These are phyloP conservation scores for Chelidonichthys spinosus DNA, from an alignment of 2,797 vertebrate genomes.

Conservation along the genomic window DNA sequence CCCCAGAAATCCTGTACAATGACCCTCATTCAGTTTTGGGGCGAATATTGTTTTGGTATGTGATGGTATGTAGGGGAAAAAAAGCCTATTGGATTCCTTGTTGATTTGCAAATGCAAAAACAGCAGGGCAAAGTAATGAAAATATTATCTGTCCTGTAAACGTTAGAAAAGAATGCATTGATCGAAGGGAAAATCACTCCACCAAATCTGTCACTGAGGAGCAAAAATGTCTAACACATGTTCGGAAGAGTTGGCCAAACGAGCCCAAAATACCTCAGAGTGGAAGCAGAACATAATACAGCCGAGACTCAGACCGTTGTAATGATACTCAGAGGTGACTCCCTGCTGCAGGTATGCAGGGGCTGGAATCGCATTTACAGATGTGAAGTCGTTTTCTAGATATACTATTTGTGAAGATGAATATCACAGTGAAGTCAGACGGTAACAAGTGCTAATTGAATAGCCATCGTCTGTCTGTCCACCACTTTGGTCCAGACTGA, in stretches of 20 bases:
- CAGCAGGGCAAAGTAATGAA: conserved; percentile 51
- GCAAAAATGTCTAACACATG: conserved; percentile 66
- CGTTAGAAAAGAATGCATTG: conserved; percentile 60
- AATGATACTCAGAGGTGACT: conserved; percentile 19
- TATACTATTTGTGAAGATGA: background rate
- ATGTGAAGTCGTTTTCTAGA: background rate
- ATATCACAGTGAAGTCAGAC: background rate
- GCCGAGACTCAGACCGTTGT: background rate
- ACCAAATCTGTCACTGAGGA: conserved; percentile 46
- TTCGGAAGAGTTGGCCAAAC: conserved; percentile 46
- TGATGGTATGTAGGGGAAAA: conserved; percentile 51
- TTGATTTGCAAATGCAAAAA: conserved; percentile 60
- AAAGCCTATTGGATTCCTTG: conserved; percentile 46
- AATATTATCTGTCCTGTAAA: conserved; percentile 72
- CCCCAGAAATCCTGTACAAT: conserved; percentile 57
- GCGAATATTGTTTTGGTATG: conserved; percentile 64
- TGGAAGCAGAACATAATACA: conserved; percentile 4
- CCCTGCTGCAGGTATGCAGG: background rate
- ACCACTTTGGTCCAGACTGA: background rate
- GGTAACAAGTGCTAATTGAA: background rate
- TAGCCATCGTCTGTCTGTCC: background rate
- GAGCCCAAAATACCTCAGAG: conserved; percentile 31
- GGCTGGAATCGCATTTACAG: conserved; percentile 19
- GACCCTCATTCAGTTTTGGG: conserved; percentile 53
- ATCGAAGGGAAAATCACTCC: conserved; percentile 49